phyloP scores from a whole-genome alignment of 2,797 vertebrate genomes.

The Sylvia borin region DNA sequence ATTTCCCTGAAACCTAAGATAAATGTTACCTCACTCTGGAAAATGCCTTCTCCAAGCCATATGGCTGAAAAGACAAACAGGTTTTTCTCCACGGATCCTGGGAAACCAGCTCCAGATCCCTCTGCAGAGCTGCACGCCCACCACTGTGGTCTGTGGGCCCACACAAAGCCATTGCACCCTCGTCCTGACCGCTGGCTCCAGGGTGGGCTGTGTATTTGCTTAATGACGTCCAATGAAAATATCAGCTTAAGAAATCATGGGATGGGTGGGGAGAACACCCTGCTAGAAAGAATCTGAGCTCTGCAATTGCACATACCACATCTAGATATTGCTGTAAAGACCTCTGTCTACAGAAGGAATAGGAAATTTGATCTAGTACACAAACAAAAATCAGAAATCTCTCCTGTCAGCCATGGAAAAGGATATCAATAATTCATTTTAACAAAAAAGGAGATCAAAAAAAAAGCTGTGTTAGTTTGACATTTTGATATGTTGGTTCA shows the following conservation, averaged over 20 bases:
- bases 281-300: not conserved
- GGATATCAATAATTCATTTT: constrained; percentile 63
- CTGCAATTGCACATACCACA: not conserved
- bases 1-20: not conserved
- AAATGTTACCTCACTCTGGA: not conserved
- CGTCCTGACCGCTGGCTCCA: not conserved
- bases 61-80: not conserved
- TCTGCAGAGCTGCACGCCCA: not conserved
- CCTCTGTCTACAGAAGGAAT: constrained; percentile 3
- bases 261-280: constrained; percentile 39
- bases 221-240: constrained; percentile 42
- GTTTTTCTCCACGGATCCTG: not conserved
- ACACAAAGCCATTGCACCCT: not conserved
- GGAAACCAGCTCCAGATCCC: not conserved
- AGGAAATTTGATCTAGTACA: constrained; percentile 6
- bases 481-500: constrained; percentile 51
- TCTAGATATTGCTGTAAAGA: constrained; percentile 22
- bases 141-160: constrained; percentile 22
- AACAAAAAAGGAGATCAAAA: constrained; percentile 53
- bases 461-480: constrained; percentile 39
- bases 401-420: constrained; percentile 36
- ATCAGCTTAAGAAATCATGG: constrained; percentile 16
- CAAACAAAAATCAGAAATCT: constrained; percentile 51
- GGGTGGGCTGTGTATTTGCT: constrained; percentile 22
- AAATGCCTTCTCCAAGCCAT: not conserved